phyloP scores from a whole-genome alignment of 2,113 vertebrate species.

The Bostrychus sinensis region DNA sequence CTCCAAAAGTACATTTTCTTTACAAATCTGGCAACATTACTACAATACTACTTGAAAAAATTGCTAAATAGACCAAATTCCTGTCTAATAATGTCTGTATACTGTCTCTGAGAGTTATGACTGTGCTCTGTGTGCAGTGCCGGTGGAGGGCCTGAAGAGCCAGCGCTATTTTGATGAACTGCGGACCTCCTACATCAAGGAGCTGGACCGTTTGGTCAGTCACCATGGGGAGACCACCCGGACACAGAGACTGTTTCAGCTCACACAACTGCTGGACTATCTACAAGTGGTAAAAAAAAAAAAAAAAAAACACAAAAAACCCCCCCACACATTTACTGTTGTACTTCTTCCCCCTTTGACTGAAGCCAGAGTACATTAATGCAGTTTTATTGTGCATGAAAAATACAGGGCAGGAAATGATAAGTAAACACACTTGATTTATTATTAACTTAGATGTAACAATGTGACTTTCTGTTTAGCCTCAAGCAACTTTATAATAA shows the following conservation, averaged over 20 bases:
- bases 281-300: slow-evolving; percentile 88
- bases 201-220: slow-evolving; percentile 92
- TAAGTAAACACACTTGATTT: slow-evolving; percentile 4
- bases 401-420: neutral
- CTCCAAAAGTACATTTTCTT: no score
- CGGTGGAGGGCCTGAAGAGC: slow-evolving; percentile 92
- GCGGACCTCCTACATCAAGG: slow-evolving; percentile 96
- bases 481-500: neutral
- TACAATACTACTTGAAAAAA: no score
- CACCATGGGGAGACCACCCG: slow-evolving; percentile 89
- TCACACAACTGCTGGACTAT: slow-evolving; percentile 95
- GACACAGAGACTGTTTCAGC: slow-evolving; percentile 92
- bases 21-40: no score
- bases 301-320: neutral
- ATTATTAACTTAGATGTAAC: slow-evolving; percentile 1
- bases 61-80: slow-evolving; percentile 22
- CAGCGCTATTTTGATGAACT: slow-evolving; percentile 95
- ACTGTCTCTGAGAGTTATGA: slow-evolving; percentile 51
- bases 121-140: slow-evolving; percentile 82
- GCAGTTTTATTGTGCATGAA: neutral
- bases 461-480: neutral
- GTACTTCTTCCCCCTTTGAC: neutral
- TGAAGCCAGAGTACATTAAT: neutral
- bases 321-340: slow-evolving; percentile 8
- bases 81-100: slow-evolving; percentile 34